Percentiles rank a stretch among this genome's conserved stretches.
Conservation (phyloP, 2,113 vertebrate species). For the human (Homo sapiens) region DNA sequence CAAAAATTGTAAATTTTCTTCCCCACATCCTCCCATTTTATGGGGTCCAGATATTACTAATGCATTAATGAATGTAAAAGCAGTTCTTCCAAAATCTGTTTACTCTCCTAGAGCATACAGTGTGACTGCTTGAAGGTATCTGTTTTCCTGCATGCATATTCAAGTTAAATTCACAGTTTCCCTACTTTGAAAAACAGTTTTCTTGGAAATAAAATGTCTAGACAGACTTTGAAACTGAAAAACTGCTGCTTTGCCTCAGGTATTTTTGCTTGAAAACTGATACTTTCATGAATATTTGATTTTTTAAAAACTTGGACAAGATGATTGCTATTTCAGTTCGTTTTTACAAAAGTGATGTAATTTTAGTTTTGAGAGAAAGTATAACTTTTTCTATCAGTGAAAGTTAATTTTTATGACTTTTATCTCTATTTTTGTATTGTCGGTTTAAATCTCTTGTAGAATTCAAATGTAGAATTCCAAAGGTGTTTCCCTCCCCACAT, state of each 20-base stretch:
- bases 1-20: not conserved
- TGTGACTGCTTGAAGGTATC: not conserved
- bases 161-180: slow-evolving; percentile 61
- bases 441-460: not conserved
- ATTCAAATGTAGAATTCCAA: not conserved
- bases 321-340: slow-evolving; percentile 41
- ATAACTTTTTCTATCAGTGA: not conserved
- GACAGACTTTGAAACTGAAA: slow-evolving; percentile 57
- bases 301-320: slow-evolving; percentile 49
- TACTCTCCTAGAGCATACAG: not conserved
- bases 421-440: not conserved
- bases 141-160: slow-evolving; percentile 59
- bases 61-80: not conserved
- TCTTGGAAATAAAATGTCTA: slow-evolving; percentile 58
- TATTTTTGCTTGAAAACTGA: slow-evolving; percentile 63
- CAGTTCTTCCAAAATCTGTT: not conserved
- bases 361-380: slow-evolving; percentile 18
- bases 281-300: slow-evolving; percentile 68
- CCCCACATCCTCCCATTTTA: not conserved
- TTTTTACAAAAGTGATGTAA: not conserved
- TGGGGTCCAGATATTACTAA: not conserved
- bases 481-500: not conserved
- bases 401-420: not conserved
- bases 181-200: slow-evolving; percentile 62
- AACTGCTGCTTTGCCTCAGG: slow-evolving; percentile 63